phyloP scores from a whole-genome alignment of 1,140 invertebrate species.

The Scaptomyza pallida region DNA sequence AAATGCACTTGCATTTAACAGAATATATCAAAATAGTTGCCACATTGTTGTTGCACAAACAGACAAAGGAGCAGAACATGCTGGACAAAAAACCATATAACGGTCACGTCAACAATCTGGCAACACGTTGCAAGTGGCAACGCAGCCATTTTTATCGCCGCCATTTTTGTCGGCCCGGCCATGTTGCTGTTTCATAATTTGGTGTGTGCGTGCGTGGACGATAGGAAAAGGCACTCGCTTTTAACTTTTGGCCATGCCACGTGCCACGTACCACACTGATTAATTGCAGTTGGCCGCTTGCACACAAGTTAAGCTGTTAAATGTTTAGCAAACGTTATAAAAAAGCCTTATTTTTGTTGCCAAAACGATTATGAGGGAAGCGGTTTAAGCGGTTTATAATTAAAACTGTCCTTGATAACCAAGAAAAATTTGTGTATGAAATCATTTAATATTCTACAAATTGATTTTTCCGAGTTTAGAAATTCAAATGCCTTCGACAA shows the following conservation, averaged over 20 bases:
- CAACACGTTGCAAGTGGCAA: slow-evolving; percentile 79
- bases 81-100: slow-evolving; percentile 38
- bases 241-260: slow-evolving; percentile 51
- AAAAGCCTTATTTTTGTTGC: too few relatives aligned
- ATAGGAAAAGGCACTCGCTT: slow-evolving; percentile 37
- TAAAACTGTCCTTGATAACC: too few relatives aligned
- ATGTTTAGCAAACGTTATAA: too few relatives aligned
- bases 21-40: slow-evolving; percentile 60
- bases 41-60: slow-evolving; percentile 50
- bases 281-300: slow-evolving; percentile 64
- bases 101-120: slow-evolving; percentile 71
- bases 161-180: slow-evolving; percentile 19
- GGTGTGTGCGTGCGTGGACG: slow-evolving; percentile 57
- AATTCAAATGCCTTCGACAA: too few relatives aligned
- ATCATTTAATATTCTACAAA: too few relatives aligned
- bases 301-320: slow-evolving; percentile 29
- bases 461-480: too few relatives aligned
- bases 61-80: slow-evolving; percentile 13
- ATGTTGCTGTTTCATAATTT: slow-evolving; percentile 9
- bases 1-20: slow-evolving; percentile 53
- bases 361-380: too few relatives aligned
- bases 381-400: too few relatives aligned
- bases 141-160: slow-evolving; percentile 69
- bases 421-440: too few relatives aligned
- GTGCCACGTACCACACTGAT: slow-evolving; percentile 72